phyloP scores from a whole-genome alignment of 2,797 vertebrate genomes.

The Corythornis leucogaster region DNA sequence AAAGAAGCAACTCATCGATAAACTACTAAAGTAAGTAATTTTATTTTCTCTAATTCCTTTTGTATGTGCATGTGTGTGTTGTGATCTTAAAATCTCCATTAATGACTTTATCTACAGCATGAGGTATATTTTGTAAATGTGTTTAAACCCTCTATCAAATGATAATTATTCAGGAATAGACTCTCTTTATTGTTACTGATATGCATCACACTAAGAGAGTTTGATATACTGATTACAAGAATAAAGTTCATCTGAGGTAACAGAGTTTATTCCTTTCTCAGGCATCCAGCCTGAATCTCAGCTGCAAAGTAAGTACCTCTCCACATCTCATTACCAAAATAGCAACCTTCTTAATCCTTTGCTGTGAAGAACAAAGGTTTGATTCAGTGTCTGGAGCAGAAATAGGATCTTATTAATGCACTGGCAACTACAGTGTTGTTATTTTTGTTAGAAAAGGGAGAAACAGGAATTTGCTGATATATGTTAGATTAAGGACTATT shows the following conservation, averaged over 20 bases:
- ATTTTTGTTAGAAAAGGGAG: conserved; percentile 81
- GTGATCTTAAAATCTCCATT: conserved; percentile 31
- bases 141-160: conserved; percentile 35
- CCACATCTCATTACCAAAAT: conserved; percentile 75
- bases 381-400: conserved; percentile 75
- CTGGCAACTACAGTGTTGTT: conserved; percentile 78
- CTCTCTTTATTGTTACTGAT: conserved; percentile 53
- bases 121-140: conserved; percentile 51
- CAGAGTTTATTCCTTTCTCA: conserved; percentile 64
- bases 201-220: conserved; percentile 37
- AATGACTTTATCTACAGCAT: conserved; percentile 1
- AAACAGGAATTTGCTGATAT: conserved; percentile 82
- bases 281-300: conserved; percentile 64
- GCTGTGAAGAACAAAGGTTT: conserved; percentile 77
- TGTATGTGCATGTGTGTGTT: not conserved
- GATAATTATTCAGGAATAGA: conserved; percentile 66
- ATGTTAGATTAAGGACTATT: conserved; percentile 78
- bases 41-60: not conserved
- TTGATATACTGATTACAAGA: conserved; percentile 57
- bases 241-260: conserved; percentile 78
- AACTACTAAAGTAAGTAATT: conserved; percentile 41
- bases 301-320: conserved; percentile 67
- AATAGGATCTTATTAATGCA: conserved; percentile 81
- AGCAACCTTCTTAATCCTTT: conserved; percentile 77
- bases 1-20: not conserved